Conservation (phyloP, 2,888 invertebrate genomes). For the Drosophila falleni region DNA sequence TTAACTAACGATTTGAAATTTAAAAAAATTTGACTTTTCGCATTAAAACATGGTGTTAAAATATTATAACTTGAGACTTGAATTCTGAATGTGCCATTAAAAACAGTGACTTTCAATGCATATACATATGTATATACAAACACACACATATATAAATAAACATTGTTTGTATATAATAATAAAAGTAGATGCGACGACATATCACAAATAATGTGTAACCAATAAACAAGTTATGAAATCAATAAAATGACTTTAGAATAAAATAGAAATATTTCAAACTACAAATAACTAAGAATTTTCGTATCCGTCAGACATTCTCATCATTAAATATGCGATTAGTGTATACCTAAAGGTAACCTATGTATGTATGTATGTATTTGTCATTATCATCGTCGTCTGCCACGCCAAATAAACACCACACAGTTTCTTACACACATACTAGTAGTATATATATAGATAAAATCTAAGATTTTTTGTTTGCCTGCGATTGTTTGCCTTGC, state of each 20-base stretch:
- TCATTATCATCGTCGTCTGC: slow-evolving; percentile 25
- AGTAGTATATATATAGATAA: slow-evolving; percentile 12
- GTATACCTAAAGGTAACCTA: slow-evolving; percentile 14
- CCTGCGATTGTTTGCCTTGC: slow-evolving; percentile 59
- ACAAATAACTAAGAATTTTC: slow-evolving; percentile 67
- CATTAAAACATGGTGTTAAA: neutral
- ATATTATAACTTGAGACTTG: slow-evolving; percentile 13
- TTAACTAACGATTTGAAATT: slow-evolving; percentile 9
- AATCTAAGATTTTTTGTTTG: slow-evolving; percentile 61
- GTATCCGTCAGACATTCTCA: slow-evolving; percentile 50
- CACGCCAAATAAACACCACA: slow-evolving; percentile 56
- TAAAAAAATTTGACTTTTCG: neutral
- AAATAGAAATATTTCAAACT: slow-evolving; percentile 41
- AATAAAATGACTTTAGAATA: slow-evolving; percentile 38
- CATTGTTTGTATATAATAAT: slow-evolving; percentile 42
- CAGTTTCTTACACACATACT: slow-evolving; percentile 38
- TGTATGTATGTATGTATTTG: neutral
- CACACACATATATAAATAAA: slow-evolving; percentile 25
- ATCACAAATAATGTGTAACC: slow-evolving; percentile 72
- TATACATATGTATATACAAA: slow-evolving; percentile 19
- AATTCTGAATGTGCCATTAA: slow-evolving; percentile 17
- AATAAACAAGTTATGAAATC: slow-evolving; percentile 50
- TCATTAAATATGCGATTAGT: slow-evolving; percentile 30
- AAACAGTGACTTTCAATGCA: slow-evolving; percentile 11
- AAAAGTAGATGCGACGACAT: slow-evolving; percentile 51